A percentile compares a stretch with the other conserved stretches of the same genome.
Conservation (phyloP, 1,140 invertebrate species). For the Sinonovacula constricta region DNA sequence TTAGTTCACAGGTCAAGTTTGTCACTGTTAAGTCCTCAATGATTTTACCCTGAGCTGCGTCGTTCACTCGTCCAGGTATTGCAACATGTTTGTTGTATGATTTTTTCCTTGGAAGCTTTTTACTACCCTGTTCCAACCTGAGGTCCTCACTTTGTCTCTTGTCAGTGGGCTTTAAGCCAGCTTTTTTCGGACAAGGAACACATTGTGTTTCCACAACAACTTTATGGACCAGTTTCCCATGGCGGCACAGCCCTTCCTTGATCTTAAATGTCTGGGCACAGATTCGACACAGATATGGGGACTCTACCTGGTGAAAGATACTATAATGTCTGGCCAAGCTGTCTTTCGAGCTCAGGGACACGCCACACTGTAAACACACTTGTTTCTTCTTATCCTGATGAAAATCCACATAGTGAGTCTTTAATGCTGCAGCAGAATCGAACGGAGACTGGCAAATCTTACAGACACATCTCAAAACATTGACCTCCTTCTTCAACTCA, state of each 20-base stretch:
- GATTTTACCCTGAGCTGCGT: no score
- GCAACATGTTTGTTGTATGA: constrained; percentile 15
- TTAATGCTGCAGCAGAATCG: background rate
- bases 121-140: background rate
- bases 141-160: constrained; percentile 34
- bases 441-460: constrained; percentile 30
- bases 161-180: constrained; percentile 19
- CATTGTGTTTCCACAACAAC: constrained; percentile 35
- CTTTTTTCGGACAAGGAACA: constrained; percentile 8
- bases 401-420: constrained; percentile 22
- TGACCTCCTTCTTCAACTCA: no score
- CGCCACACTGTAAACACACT: constrained; percentile 42
- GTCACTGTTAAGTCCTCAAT: no score
- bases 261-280: constrained; percentile 42
- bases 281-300: constrained; percentile 22
- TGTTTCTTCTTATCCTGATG: constrained; percentile 43
- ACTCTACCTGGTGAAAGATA: constrained; percentile 41
- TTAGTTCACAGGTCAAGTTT: no score
- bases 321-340: constrained; percentile 43
- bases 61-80: constrained; percentile 9
- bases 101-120: constrained; percentile 39
- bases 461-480: constrained; percentile 25
- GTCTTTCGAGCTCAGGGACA: constrained; percentile 46
- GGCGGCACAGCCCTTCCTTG: constrained; percentile 37
- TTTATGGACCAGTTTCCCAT: constrained; percentile 41